These are phyloP conservation scores for Rhogogaster chlorosoma DNA, from an alignment of 2,888 invertebrate species.

Conservation along the genomic window DNA sequence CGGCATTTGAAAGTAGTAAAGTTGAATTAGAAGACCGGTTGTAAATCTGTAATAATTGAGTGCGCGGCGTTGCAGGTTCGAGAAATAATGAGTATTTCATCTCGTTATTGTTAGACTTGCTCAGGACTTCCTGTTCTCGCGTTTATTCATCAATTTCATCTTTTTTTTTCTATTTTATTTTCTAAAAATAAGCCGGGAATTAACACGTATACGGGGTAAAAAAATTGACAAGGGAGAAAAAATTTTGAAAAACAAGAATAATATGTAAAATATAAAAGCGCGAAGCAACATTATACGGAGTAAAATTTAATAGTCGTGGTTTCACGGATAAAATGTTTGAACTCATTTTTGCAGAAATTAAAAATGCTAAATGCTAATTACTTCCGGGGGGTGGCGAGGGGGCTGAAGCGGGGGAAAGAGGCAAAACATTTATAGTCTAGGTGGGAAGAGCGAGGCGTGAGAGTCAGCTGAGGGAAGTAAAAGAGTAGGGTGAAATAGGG, in stretches of 20 bases:
- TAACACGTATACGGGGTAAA: background rate
- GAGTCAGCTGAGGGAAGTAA: slow-evolving; percentile 61
- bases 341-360: slow-evolving; percentile 64
- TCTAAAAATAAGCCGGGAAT: background rate
- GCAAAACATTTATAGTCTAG: slow-evolving; percentile 67
- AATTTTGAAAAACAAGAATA: background rate
- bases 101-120: background rate
- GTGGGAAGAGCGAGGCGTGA: slow-evolving; percentile 55
- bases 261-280: background rate
- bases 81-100: background rate
- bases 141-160: too few species aligned
- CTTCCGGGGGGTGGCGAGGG: slow-evolving; percentile 65
- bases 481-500: slow-evolving; percentile 38
- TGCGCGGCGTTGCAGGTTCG: slow-evolving; percentile 59
- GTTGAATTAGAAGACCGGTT: slow-evolving; percentile 60
- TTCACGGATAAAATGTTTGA: slow-evolving; percentile 20
- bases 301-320: slow-evolving; percentile 10
- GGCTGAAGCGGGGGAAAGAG: slow-evolving; percentile 48
- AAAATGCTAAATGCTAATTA: slow-evolving; percentile 76
- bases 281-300: background rate
- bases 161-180: background rate
- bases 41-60: slow-evolving; percentile 77
- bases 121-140: background rate
- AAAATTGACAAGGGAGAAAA: background rate
- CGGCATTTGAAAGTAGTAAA: slow-evolving; percentile 34